A percentile compares a stretch with the other conserved stretches of the same genome.
Evolutionary conservation across 2,888 invertebrate species (phyloP).

Genomic region (Tipula unca): DNA sequence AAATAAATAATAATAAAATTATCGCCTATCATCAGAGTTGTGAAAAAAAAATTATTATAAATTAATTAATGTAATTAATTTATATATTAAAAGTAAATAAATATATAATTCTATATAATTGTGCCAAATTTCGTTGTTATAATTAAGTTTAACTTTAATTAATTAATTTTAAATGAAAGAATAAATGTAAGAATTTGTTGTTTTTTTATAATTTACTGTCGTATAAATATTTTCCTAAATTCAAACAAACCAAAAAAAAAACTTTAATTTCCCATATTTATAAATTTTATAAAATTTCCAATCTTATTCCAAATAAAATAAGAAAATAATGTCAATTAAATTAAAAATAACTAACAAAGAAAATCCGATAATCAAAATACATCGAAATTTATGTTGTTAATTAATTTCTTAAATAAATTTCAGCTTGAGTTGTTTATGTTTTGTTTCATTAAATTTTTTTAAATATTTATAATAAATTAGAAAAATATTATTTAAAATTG

Average conservation of each 20-base stretch:
- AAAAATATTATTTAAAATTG: not conserved
- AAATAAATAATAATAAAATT: conserved; percentile 20
- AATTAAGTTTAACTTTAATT: not conserved
- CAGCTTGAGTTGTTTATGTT: not conserved
- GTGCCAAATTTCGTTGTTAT: conserved; percentile 18
- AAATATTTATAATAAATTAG: not conserved
- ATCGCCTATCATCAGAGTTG: conserved; percentile 20
- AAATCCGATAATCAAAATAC: not conserved
- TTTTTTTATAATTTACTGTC: not conserved
- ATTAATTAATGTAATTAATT: conserved; percentile 10
- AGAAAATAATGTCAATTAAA: conserved; percentile 14
- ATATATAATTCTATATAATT: conserved; percentile 17
- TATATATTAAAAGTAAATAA: not conserved
- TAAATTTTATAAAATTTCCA: not conserved
- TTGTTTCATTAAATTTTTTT: not conserved
- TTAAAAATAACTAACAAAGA: not conserved
- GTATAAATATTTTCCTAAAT: not conserved
- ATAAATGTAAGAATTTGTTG: not conserved
- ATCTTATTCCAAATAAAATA: not conserved
- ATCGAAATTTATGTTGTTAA: not conserved
- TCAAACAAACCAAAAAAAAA: not conserved
- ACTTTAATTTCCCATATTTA: not conserved
- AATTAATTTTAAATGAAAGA: not conserved
- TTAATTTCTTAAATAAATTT: not conserved
- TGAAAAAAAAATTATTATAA: conserved; percentile 18